A percentile compares a stretch with the other conserved stretches of the same genome.
phyloP scores from a whole-genome alignment of 1,140 invertebrate species.

The Steinernema khuongi region DNA sequence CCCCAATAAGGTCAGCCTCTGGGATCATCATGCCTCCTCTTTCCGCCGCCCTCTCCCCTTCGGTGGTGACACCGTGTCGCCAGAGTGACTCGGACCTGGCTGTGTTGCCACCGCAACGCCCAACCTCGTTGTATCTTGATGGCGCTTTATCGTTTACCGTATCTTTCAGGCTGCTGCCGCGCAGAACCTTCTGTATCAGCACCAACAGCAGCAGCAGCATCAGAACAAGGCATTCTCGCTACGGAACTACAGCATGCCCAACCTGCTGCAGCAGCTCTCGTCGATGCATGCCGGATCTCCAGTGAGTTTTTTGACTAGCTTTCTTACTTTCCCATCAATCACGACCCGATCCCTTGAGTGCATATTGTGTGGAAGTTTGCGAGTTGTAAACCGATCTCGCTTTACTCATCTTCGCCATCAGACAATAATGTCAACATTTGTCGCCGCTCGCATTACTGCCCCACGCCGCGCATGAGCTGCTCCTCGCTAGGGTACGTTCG shows the following conservation, averaged over 20 bases:
- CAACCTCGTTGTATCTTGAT: too few species aligned
- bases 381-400: constrained; percentile 1
- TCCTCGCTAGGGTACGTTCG: background rate
- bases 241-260: background rate
- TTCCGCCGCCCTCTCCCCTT: background rate
- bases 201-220: constrained; percentile 5
- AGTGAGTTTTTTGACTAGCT: background rate
- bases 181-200: background rate
- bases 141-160: too few species aligned
- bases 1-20: constrained; percentile 16
- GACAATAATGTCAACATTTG: constrained; percentile 5
- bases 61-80: background rate
- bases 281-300: background rate
- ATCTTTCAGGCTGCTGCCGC: constrained; percentile 6
- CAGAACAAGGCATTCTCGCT: background rate
- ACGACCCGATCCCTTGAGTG: background rate
- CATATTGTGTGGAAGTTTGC: background rate
- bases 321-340: background rate
- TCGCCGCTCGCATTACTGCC: background rate
- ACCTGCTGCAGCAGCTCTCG: background rate
- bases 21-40: constrained; percentile 5
- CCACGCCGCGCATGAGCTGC: background rate
- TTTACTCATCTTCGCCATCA: constrained; percentile 5
- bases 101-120: background rate
- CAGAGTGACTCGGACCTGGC: too few species aligned